phyloP scores from a whole-genome alignment of 2,113 vertebrate genomes.

The Podiceps cristatus region DNA sequence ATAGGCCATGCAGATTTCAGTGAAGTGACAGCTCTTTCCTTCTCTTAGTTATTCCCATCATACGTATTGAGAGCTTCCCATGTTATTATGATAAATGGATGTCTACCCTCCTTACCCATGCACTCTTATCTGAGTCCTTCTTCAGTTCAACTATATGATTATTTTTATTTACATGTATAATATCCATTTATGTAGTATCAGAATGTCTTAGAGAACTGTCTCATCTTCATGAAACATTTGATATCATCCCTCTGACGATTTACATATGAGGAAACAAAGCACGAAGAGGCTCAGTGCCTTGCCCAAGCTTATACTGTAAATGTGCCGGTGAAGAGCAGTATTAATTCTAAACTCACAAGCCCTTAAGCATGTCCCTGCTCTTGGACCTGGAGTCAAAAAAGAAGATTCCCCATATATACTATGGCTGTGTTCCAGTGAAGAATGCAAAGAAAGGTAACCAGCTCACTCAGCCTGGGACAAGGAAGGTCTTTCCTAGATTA shows the following conservation, averaged over 20 bases:
- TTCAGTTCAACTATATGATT: background rate
- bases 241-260: background rate
- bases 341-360: background rate
- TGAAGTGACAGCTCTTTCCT: background rate
- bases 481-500: background rate
- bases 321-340: fast-evolving
- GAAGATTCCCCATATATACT: background rate
- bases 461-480: background rate
- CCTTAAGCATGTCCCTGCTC: background rate
- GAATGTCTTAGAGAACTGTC: background rate
- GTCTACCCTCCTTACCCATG: background rate
- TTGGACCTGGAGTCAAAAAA: background rate
- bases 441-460: background rate
- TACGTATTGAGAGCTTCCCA: background rate
- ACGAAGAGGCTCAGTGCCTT: background rate
- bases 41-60: background rate
- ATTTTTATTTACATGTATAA: background rate
- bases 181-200: background rate
- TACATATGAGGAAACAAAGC: background rate
- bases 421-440: background rate
- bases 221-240: background rate
- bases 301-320: background rate
- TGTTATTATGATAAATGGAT: background rate
- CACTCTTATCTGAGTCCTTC: background rate
- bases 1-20: background rate